Evolutionary conservation across 2,113 vertebrate species (phyloP).

Genomic region (Tragelaphus buxtoni): DNA sequence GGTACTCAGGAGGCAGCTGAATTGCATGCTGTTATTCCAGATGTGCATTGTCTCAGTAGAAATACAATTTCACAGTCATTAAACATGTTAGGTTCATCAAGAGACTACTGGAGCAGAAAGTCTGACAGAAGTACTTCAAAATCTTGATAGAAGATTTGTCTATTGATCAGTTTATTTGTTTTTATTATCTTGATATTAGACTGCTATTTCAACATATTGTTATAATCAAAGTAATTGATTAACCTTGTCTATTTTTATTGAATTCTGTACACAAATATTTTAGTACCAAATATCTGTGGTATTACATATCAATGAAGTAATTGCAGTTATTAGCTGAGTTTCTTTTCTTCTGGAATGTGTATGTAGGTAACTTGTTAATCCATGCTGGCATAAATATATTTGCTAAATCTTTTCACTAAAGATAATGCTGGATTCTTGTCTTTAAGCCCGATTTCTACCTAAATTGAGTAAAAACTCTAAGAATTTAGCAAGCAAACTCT

Average conservation of each 20-base stretch:
- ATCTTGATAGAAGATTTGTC: constrained; percentile 36
- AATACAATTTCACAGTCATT: constrained; percentile 79
- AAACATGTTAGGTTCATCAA: constrained; percentile 78
- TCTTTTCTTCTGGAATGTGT: not conserved
- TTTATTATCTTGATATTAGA: constrained; percentile 60
- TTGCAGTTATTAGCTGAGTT: not conserved
- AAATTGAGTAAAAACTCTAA: not conserved
- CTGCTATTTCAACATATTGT: not conserved
- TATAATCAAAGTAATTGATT: constrained; percentile 14
- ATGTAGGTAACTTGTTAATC: not conserved
- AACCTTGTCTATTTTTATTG: not conserved
- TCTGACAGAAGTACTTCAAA: constrained; percentile 66
- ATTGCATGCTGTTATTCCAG: constrained; percentile 74
- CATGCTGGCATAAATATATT: not conserved
- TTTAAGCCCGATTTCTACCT: not conserved
- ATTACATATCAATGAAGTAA: not conserved
- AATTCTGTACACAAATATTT: not conserved
- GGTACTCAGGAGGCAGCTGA: constrained; percentile 55
- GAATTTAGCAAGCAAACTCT: not conserved
- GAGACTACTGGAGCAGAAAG: constrained; percentile 65
- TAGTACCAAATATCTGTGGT: not conserved
- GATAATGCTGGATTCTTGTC: not conserved
- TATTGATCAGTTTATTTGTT: constrained; percentile 74
- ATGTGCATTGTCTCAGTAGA: constrained; percentile 74
- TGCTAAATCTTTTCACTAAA: not conserved